phyloP scores from a whole-genome alignment of 2,113 vertebrate species.

The Gracilinanus agilis region DNA sequence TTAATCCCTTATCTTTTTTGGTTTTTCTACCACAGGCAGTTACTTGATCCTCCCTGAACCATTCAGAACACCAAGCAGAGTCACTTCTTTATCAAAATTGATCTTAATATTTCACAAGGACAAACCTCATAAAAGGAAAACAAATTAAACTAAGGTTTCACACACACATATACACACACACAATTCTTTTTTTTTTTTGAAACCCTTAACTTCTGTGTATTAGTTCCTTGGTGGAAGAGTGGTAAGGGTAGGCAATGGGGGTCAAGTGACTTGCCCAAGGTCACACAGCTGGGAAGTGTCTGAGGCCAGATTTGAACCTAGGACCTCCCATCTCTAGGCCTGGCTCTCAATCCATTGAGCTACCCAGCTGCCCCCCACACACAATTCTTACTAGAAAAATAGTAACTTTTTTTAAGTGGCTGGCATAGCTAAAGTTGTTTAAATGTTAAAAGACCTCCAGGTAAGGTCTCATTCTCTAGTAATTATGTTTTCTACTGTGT shows the following conservation, averaged over 20 bases:
- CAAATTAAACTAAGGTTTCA: neutral
- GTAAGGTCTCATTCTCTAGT: neutral
- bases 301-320: too few relatives aligned
- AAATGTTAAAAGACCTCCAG: neutral
- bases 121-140: neutral
- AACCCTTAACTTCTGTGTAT: too few relatives aligned
- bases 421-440: neutral
- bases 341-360: too few relatives aligned
- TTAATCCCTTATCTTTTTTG: neutral
- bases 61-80: neutral
- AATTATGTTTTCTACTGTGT: neutral
- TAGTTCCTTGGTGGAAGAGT: too few relatives aligned
- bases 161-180: too few relatives aligned
- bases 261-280: too few relatives aligned
- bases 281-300: too few relatives aligned
- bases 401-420: neutral
- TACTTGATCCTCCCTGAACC: neutral
- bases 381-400: neutral
- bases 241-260: too few relatives aligned
- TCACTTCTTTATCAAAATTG: neutral
- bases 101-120: neutral
- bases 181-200: too few relatives aligned
- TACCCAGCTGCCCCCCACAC: too few relatives aligned
- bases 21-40: neutral
- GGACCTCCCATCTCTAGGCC: too few relatives aligned